A percentile compares a stretch with the other conserved stretches of the same genome.
Evolutionary conservation across 2,113 vertebrate genomes (phyloP).

Genomic region (Strigops habroptila): DNA sequence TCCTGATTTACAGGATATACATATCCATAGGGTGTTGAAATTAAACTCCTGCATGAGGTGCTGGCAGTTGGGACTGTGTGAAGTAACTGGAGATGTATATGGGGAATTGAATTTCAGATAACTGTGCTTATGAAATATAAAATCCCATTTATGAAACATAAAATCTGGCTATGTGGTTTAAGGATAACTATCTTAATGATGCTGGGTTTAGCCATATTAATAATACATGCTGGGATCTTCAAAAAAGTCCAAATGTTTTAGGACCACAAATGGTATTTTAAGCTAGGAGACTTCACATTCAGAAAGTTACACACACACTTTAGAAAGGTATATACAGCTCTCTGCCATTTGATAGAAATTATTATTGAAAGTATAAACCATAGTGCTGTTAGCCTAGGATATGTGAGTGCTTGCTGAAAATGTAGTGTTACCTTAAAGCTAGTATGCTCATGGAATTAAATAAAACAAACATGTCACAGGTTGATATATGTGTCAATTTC

Average conservation of each 20-base stretch:
- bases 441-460: background rate
- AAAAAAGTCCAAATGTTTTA: background rate
- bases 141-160: background rate
- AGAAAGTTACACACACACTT: background rate
- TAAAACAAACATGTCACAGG: background rate
- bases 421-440: rapidly evolving
- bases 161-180: background rate
- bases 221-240: background rate
- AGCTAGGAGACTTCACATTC: background rate
- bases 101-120: background rate
- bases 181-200: background rate
- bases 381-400: background rate
- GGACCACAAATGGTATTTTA: background rate
- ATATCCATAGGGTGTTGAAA: background rate
- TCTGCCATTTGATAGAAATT: background rate
- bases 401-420: background rate
- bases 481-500: background rate
- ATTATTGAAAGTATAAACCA: background rate
- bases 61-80: background rate
- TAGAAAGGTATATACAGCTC: background rate
- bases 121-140: background rate
- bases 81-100: background rate
- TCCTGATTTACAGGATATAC: background rate
- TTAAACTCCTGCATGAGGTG: background rate
- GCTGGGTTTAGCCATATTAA: background rate